A percentile compares a stretch with the other conserved stretches of the same genome.
phyloP scores from a whole-genome alignment of 2,888 invertebrate species.

The Dioctria linearis region DNA sequence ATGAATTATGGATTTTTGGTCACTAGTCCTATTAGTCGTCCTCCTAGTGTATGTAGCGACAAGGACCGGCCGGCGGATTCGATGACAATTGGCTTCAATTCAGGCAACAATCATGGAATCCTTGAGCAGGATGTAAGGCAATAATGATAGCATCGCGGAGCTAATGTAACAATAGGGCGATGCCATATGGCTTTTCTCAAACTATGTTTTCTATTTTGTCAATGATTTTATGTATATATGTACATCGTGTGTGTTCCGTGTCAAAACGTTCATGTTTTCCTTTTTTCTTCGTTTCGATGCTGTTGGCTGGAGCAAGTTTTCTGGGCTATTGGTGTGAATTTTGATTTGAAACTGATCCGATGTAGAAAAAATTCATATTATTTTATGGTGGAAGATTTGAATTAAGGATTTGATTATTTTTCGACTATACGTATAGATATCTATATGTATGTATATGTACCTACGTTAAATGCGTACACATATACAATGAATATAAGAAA shows the following conservation, averaged over 20 bases:
- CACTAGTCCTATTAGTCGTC: neutral
- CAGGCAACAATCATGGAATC: slow-evolving; percentile 15
- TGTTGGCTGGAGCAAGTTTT: neutral
- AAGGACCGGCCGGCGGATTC: neutral
- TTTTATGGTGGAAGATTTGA: slow-evolving; percentile 20
- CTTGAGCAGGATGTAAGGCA: slow-evolving; percentile 35
- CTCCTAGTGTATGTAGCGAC: no score
- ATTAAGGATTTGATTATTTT: slow-evolving; percentile 27
- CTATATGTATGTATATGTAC: no score
- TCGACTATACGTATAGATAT: no score
- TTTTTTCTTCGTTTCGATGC: neutral
- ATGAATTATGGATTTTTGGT: slow-evolving; percentile 49
- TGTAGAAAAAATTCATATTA: slow-evolving; percentile 15
- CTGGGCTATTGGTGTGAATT: slow-evolving; percentile 20
- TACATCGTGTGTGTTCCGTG: slow-evolving; percentile 7
- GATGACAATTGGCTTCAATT: slow-evolving; percentile 13
- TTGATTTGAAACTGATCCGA: slow-evolving; percentile 16
- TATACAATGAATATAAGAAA: no score
- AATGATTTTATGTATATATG: slow-evolving; percentile 13
- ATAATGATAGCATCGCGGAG: slow-evolving; percentile 43
- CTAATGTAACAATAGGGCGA: slow-evolving; percentile 46
- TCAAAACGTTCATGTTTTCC: neutral
- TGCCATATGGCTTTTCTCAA: slow-evolving; percentile 44
- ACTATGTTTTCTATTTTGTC: neutral
- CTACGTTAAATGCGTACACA: no score